A percentile compares a stretch with the other conserved stretches of the same genome.
Evolutionary conservation across 1,140 invertebrate genomes (phyloP).

Genomic region (Popillia japonica): DNA sequence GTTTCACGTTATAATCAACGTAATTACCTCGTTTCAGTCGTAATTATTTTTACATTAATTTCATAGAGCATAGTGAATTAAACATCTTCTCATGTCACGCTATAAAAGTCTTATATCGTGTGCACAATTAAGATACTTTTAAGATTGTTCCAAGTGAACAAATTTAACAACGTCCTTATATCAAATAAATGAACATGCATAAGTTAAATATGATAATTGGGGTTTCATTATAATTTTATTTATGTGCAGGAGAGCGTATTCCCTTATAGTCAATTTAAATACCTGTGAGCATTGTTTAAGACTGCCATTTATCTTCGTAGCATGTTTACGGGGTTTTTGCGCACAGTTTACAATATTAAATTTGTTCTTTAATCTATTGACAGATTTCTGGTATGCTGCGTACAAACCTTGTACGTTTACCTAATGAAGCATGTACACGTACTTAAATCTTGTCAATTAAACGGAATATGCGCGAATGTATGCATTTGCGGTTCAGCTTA

Average conservation of each 20-base stretch:
- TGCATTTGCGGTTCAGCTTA: background rate
- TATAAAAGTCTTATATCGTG: constrained; percentile 49
- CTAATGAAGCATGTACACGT: background rate
- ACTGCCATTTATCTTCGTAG: constrained; percentile 26
- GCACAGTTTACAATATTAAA: constrained; percentile 23
- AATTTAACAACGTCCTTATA: constrained; percentile 45
- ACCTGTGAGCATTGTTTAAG: constrained; percentile 32
- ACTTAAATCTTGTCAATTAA: constrained; percentile 29
- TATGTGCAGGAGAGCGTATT: constrained; percentile 32
- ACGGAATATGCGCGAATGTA: background rate
- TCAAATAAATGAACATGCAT: constrained; percentile 24
- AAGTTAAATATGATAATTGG: constrained; percentile 25
- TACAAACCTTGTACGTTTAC: background rate
- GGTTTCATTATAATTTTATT: constrained; percentile 40
- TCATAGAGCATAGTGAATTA: constrained; percentile 50
- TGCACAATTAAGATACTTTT: constrained; percentile 53
- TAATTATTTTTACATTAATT: constrained; percentile 59
- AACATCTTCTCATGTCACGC: constrained; percentile 52
- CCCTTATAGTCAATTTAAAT: constrained; percentile 32
- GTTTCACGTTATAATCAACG: constrained; percentile 52
- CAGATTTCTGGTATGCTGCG: constrained; percentile 18
- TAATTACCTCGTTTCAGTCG: constrained; percentile 56
- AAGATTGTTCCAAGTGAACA: constrained; percentile 55
- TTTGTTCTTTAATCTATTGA: constrained; percentile 29
- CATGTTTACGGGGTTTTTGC: constrained; percentile 28